These are phyloP conservation scores for Marmota flaviventris DNA, from an alignment of 2,113 vertebrate species.

Conservation along the genomic window DNA sequence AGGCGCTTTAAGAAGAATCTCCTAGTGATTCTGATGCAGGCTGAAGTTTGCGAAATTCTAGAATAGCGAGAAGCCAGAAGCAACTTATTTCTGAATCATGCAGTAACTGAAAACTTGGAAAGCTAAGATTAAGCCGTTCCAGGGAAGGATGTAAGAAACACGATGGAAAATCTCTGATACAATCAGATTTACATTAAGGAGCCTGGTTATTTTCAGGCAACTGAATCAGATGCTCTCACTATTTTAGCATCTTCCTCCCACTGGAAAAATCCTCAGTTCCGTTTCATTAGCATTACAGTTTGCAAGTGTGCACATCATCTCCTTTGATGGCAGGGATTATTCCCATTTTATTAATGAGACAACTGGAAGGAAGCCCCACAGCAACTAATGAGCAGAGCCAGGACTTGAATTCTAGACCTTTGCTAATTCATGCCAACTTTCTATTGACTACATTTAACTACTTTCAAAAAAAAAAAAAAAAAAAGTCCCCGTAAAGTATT, in stretches of 20 bases:
- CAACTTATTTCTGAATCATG: neutral
- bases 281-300: conserved; percentile 40
- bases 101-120: neutral
- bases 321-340: neutral
- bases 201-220: conserved; percentile 29
- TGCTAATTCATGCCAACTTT: neutral
- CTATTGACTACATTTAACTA: neutral
- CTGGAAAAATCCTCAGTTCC: conserved; percentile 3
- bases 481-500: neutral
- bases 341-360: neutral
- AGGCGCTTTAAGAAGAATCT: neutral
- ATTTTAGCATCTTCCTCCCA: conserved; percentile 7
- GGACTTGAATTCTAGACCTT: conserved; percentile 22
- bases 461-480: neutral
- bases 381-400: neutral
- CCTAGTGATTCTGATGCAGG: neutral
- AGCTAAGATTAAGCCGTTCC: neutral
- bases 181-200: neutral
- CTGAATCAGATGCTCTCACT: conserved; percentile 36
- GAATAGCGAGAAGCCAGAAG: neutral
- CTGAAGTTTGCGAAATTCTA: neutral
- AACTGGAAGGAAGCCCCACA: neutral
- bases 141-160: neutral
- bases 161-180: neutral
- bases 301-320: neutral